A percentile compares a stretch with the other conserved stretches of the same genome.
Evolutionary conservation across 2,888 invertebrate genomes (phyloP).

Genomic region (Pachliopta kotzebuea): DNA sequence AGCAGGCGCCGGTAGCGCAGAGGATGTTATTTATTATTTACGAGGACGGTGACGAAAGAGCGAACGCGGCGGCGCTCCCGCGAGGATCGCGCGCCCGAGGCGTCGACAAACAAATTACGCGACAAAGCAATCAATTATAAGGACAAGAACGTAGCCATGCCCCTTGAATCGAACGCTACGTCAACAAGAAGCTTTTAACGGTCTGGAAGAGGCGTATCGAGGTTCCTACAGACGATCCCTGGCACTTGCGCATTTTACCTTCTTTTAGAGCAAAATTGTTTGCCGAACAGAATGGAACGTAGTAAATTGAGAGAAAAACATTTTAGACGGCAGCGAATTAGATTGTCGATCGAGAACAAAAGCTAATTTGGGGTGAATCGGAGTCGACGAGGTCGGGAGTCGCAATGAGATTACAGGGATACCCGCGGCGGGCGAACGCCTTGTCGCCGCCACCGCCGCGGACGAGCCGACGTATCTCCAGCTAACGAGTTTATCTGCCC

Average conservation of each 20-base stretch:
- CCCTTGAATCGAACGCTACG: slow-evolving; percentile 74
- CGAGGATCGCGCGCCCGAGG: slow-evolving; percentile 57
- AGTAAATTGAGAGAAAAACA: slow-evolving; percentile 57
- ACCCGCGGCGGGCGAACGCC: slow-evolving; percentile 58
- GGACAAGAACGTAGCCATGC: slow-evolving; percentile 68
- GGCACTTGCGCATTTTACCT: slow-evolving; percentile 54
- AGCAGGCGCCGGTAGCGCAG: slow-evolving; percentile 34
- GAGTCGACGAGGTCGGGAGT: slow-evolving; percentile 66
- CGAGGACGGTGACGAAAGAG: slow-evolving; percentile 63
- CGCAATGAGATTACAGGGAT: slow-evolving; percentile 74
- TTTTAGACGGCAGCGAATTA: slow-evolving; percentile 62
- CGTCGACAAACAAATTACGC: slow-evolving; percentile 77
- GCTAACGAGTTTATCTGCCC: slow-evolving; percentile 79
- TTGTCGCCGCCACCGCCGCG: slow-evolving; percentile 46
- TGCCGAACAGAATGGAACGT: slow-evolving; percentile 45
- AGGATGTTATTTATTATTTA: slow-evolving; percentile 71
- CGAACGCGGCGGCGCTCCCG: slow-evolving; percentile 60
- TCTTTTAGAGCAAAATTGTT: slow-evolving; percentile 52
- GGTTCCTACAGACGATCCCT: slow-evolving; percentile 44
- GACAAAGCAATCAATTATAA: slow-evolving; percentile 80
- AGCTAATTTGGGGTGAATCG: slow-evolving; percentile 71
- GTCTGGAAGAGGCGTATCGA: slow-evolving; percentile 57
- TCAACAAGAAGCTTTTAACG: slow-evolving; percentile 79
- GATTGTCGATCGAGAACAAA: slow-evolving; percentile 70
- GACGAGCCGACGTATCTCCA: slow-evolving; percentile 67